These are phyloP conservation scores for Matsumurasca onukii DNA, from an alignment of 1,140 invertebrate species.

Conservation along the genomic window DNA sequence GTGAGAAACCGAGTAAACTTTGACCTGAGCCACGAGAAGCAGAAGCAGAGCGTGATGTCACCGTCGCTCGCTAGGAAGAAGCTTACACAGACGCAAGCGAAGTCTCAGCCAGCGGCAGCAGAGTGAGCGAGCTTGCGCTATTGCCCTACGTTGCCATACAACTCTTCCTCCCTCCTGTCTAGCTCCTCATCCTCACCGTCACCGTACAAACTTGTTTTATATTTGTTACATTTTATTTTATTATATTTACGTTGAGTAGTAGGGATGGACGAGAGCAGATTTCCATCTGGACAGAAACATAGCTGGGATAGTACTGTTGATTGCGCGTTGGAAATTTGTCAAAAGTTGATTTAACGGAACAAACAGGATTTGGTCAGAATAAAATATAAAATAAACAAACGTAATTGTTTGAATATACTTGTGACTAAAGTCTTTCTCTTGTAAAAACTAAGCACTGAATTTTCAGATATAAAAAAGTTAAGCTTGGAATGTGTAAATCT, in stretches of 20 bases:
- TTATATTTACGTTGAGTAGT: not conserved
- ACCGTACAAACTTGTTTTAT: not conserved
- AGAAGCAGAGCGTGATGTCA: conserved; percentile 12
- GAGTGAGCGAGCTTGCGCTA: no score
- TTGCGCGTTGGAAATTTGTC: no score
- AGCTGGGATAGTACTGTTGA: not conserved
- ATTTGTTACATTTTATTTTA: no score
- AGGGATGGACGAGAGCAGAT: not conserved
- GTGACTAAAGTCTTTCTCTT: no score
- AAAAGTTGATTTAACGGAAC: no score
- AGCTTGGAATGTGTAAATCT: no score
- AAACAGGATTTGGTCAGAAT: no score
- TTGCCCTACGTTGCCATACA: not conserved
- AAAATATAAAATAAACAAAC: no score
- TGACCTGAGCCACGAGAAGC: not conserved
- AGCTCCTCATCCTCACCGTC: not conserved
- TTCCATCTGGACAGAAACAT: not conserved
- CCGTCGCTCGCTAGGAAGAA: conserved; percentile 23
- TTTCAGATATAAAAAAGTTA: no score
- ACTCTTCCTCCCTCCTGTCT: not conserved
- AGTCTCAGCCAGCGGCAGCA: not conserved
- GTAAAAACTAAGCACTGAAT: no score
- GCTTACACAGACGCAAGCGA: not conserved
- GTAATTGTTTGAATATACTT: no score
- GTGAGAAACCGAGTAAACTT: conserved; percentile 13